Base-by-base conservation (phyloP, 1,140 invertebrate genomes). In the Andrena cerasifolii region DNA sequence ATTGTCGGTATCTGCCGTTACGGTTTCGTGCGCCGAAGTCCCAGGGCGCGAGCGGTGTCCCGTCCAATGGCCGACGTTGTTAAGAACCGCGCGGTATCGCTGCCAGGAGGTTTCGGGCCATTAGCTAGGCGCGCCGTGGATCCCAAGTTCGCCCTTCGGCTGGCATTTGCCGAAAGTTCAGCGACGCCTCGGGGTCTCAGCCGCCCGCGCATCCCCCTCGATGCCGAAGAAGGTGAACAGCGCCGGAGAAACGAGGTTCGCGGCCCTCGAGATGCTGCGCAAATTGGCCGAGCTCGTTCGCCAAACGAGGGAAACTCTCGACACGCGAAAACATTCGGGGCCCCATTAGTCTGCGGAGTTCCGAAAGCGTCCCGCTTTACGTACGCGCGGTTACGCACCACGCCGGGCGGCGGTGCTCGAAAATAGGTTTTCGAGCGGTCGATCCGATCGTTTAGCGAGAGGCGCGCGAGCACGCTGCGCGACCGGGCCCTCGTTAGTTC, bases 401-500 rank as follows among this genome's bases (percentile, higher is more conserved):
- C n/a, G n/a, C 36, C 36, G 4, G 36, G 40, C n/a, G 40, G 7
- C 12, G 49, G 12, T 0, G 28, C 59, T 53, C 75, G 33, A 79
- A 79, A 79, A 73, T 80, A 77, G 56, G 74, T 40, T 67, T 21
- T 31, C 33, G 24, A 18, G 43, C 54, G 67, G 31, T 18, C 61
- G 72, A 75, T 79, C 16, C 45, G 61, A 74, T 79, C 70, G 70
- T 66, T 74, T 67, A 61, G 61, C 33, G 26, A 21, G 26, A 14
- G 16, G 21, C 31, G 26, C 14, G 16, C 62, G 72, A 49, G 43
- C 63, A 66, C 56, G 47, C 40, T 54, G 74, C 66, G 47, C 40
- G 79, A 76, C 66, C 26, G 53, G 61, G 33, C 65, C 75, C 85
- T 87, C 85, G 85, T 87, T 87, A 87, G 86, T 87, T 87, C 85